Percentiles rank a stretch among this genome's conserved stretches.
These are phyloP conservation scores for Menura novaehollandiae DNA, from an alignment of 2,113 vertebrate species.

Conservation along the genomic window DNA sequence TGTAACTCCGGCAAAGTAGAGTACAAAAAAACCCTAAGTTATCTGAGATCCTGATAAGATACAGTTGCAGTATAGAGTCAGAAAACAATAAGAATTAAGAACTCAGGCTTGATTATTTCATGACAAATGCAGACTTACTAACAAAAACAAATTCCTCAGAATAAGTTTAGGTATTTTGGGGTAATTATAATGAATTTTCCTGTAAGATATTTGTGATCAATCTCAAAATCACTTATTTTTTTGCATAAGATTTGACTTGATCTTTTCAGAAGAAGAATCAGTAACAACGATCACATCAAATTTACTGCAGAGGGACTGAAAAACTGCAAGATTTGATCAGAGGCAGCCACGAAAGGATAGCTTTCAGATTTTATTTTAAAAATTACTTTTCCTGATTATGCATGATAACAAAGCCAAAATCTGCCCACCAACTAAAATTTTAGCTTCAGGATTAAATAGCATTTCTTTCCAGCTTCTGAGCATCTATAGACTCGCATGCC, in stretches of 20 bases:
- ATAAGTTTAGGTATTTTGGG: background rate
- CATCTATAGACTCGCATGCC: background rate
- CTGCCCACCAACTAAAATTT: background rate
- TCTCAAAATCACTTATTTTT: background rate
- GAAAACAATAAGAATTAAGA: background rate
- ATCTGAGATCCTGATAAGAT: background rate
- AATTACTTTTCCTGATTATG: background rate
- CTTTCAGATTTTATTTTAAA: background rate
- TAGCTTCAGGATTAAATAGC: background rate
- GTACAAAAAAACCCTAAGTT: background rate
- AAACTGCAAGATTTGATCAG: too few relatives aligned
- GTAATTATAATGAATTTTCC: background rate
- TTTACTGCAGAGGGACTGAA: background rate
- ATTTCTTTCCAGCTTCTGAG: background rate
- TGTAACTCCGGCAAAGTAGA: background rate
- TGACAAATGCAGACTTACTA: background rate
- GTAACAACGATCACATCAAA: rapidly evolving
- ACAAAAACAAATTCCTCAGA: background rate
- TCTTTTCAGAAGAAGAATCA: background rate
- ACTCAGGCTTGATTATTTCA: background rate
- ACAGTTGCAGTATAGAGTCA: background rate
- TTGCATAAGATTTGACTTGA: background rate
- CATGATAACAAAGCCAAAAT: background rate
- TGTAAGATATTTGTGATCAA: background rate
- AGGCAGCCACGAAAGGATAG: background rate